Evolutionary conservation across 2,888 invertebrate species (phyloP).

Genomic region (Platycnemis pennipes): DNA sequence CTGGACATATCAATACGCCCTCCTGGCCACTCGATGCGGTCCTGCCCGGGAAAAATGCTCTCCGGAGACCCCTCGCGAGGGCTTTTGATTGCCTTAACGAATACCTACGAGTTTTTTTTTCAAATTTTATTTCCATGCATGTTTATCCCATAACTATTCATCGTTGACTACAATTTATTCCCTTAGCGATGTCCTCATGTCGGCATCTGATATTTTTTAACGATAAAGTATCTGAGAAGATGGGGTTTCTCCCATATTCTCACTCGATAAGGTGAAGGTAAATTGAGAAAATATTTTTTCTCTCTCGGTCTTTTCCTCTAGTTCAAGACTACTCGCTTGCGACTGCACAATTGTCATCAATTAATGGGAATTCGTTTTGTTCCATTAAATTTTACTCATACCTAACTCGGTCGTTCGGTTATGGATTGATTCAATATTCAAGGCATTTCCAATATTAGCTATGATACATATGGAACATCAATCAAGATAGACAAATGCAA

Average conservation of each 20-base stretch:
- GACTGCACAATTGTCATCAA: neutral
- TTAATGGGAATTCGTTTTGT: neutral
- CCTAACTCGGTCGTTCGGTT: neutral
- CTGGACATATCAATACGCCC: slow-evolving; percentile 55
- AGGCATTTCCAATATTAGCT: too few species aligned
- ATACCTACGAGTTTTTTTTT: neutral
- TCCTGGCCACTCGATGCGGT: slow-evolving; percentile 44
- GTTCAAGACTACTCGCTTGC: neutral
- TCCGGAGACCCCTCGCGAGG: slow-evolving; percentile 33
- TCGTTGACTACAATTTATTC: neutral
- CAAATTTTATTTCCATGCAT: neutral
- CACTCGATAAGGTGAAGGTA: neutral
- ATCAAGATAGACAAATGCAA: too few species aligned
- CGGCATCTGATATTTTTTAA: slow-evolving; percentile 2
- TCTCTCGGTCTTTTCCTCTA: neutral
- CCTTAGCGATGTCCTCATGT: neutral
- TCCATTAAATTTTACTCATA: neutral
- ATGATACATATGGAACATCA: too few species aligned
- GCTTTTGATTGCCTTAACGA: slow-evolving; percentile 61
- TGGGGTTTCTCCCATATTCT: neutral
- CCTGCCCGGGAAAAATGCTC: slow-evolving; percentile 35
- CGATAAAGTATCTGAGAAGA: neutral
- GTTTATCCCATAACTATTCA: slow-evolving; percentile 18
- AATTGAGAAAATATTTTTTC: neutral
- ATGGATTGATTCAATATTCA: neutral